Percentiles rank a stretch among this genome's conserved stretches.
phyloP scores from a whole-genome alignment of 2,797 vertebrate genomes.

The Hapalemur alaotrensis region DNA sequence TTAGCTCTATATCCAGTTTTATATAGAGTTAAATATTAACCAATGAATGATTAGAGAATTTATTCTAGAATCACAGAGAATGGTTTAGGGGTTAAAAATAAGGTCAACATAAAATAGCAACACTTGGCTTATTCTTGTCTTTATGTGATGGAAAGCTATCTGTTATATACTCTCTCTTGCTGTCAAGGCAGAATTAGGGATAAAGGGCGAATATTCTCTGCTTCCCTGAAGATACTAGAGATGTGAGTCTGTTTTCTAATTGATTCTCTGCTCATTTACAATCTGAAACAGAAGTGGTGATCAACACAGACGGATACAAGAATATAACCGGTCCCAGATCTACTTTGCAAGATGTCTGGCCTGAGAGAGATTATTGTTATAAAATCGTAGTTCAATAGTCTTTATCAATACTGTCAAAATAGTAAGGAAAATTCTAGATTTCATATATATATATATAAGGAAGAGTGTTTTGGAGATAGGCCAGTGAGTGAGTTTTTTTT shows the following conservation, averaged over 20 bases:
- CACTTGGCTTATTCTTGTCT: neutral
- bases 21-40: neutral
- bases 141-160: neutral
- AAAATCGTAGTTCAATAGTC: conserved; percentile 2
- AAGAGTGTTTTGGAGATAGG: neutral
- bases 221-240: neutral
- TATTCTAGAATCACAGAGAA: neutral
- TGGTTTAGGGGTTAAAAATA: neutral
- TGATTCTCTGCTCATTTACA: neutral
- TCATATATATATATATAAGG: neutral
- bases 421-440: neutral
- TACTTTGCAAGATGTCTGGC: neutral
- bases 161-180: neutral
- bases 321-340: neutral
- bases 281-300: neutral
- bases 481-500: neutral
- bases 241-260: neutral
- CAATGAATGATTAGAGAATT: neutral
- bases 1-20: neutral
- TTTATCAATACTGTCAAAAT: neutral
- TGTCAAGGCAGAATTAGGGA: neutral
- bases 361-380: conserved; percentile 8
- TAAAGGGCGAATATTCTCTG: no score
- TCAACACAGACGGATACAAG: neutral
- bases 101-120: neutral